Conservation (phyloP, 1,140 invertebrate species). For the Heliothis virescens region DNA sequence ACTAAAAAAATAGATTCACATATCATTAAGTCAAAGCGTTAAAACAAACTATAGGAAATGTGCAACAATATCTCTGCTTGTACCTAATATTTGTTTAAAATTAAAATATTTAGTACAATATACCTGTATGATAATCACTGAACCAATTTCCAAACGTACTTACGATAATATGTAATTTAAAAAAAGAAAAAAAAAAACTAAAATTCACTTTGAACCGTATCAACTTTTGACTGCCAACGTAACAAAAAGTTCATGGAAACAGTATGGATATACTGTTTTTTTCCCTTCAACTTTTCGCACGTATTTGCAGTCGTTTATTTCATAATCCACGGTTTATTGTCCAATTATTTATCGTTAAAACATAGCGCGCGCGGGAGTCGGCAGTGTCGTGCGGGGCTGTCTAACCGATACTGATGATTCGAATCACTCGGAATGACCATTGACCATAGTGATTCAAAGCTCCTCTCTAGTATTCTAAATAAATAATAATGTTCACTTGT, state of each 20-base stretch:
- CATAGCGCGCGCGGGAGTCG: not conserved
- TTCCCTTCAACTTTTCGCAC: not conserved
- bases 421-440: no score
- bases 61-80: not conserved
- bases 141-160: no score
- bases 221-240: not conserved
- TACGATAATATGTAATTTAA: no score
- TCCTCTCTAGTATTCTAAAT: not conserved
- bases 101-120: no score
- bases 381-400: not conserved
- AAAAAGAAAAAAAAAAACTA: no score
- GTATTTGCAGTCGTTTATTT: not conserved
- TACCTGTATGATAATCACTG: no score
- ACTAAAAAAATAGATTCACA: no score
- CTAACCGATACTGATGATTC: slow-evolving; percentile 3
- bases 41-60: not conserved
- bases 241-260: not conserved
- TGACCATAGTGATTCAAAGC: not conserved
- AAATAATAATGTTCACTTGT: not conserved
- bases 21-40: no score
- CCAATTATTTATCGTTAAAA: slow-evolving; percentile 7
- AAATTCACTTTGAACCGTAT: not conserved
- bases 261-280: not conserved
- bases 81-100: no score
- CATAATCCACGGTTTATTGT: not conserved